Conservation (phyloP, 2,888 invertebrate genomes). For the Marronus borbonicus region DNA sequence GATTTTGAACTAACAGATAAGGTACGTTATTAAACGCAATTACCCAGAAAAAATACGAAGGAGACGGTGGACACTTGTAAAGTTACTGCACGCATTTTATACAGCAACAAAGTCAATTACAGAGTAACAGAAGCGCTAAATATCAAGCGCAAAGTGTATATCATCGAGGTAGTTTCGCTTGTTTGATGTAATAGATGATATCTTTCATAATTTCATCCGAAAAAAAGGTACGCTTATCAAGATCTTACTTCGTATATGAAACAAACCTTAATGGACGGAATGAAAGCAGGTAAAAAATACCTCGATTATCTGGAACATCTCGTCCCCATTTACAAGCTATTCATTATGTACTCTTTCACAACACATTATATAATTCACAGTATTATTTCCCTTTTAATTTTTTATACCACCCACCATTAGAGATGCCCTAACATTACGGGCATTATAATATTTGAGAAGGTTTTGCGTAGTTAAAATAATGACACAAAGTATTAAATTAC, state of each 20-base stretch:
- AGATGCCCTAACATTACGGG: constrained; percentile 1
- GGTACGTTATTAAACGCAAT: too few relatives aligned
- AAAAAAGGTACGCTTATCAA: constrained; percentile 10
- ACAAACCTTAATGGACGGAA: neutral
- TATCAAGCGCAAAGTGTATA: neutral
- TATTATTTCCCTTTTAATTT: constrained; percentile 43
- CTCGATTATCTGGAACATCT: constrained; percentile 35
- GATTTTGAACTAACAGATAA: too few relatives aligned
- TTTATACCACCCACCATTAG: constrained; percentile 44
- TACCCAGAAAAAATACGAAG: too few relatives aligned
- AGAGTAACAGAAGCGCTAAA: neutral
- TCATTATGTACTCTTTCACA: constrained; percentile 42
- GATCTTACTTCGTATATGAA: constrained; percentile 7
- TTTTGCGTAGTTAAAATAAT: constrained; percentile 41
- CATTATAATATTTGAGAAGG: constrained; percentile 26
- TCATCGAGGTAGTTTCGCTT: constrained; percentile 7
- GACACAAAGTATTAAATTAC: constrained; percentile 34
- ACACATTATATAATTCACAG: constrained; percentile 45
- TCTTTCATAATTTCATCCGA: constrained; percentile 17
- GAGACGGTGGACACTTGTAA: too few relatives aligned
- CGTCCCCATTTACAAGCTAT: constrained; percentile 36
- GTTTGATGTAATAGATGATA: constrained; percentile 6
- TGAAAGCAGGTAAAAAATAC: constrained; percentile 42
- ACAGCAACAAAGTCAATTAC: too few relatives aligned
- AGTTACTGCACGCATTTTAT: too few relatives aligned